Percentiles rank a stretch among this genome's conserved stretches.
These are phyloP conservation scores for Limnephilus lunatus DNA, from an alignment of 2,888 invertebrate genomes.

Conservation along the genomic window DNA sequence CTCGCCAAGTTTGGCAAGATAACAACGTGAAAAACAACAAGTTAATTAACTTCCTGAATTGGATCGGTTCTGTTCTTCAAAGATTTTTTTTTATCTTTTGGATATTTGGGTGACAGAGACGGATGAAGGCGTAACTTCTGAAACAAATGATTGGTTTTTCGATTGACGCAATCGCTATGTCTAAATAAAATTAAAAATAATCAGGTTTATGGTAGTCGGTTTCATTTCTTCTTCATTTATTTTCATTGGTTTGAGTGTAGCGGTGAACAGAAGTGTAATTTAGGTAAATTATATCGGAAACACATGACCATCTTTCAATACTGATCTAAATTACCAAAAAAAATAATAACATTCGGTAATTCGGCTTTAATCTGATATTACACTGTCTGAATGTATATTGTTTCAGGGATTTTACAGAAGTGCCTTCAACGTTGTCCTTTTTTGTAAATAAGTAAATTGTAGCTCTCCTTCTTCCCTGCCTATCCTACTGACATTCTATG, in stretches of 20 bases:
- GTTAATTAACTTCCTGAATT: slow-evolving; percentile 51
- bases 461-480: too few species aligned
- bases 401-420: too few species aligned
- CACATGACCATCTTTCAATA: too few species aligned
- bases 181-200: background rate
- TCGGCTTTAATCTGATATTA: too few species aligned
- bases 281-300: too few species aligned
- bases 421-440: background rate
- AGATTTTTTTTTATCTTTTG: slow-evolving; percentile 42
- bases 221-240: background rate
- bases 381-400: too few species aligned
- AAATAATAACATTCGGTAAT: too few species aligned
- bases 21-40: slow-evolving; percentile 38
- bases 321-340: too few species aligned
- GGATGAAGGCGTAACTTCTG: slow-evolving; percentile 11
- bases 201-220: background rate
- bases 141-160: slow-evolving; percentile 10
- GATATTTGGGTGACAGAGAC: slow-evolving; percentile 55
- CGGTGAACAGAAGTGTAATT: too few species aligned
- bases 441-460: background rate
- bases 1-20: slow-evolving; percentile 16
- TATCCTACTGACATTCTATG: background rate
- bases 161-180: background rate
- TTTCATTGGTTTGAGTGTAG: background rate
- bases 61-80: slow-evolving; percentile 22